Percentiles rank a stretch among this genome's conserved stretches.
Conservation (phyloP, 2,888 invertebrate genomes). For the Neoascia interrupta region DNA sequence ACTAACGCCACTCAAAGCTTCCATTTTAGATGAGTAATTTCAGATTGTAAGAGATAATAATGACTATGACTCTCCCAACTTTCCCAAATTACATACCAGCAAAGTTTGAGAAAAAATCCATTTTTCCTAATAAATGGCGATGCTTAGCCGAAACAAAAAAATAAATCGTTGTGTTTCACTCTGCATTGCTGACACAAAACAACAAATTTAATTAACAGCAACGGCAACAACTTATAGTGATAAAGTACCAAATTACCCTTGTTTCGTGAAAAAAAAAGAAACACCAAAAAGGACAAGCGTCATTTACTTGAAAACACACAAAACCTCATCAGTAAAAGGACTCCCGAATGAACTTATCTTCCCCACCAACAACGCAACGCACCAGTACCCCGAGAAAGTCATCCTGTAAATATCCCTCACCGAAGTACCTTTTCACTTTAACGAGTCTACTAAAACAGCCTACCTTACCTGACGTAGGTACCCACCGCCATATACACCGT, state of each 20-base stretch:
- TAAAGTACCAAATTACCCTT: too few relatives aligned
- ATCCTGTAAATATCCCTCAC: slow-evolving; percentile 25
- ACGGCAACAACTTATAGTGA: slow-evolving; percentile 12
- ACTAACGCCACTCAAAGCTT: too few relatives aligned
- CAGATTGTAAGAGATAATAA: too few relatives aligned
- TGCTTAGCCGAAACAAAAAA: too few relatives aligned
- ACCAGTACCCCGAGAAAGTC: slow-evolving; percentile 12
- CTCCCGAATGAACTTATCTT: slow-evolving; percentile 20
- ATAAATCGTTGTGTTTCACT: slow-evolving; percentile 5
- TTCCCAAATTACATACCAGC: too few relatives aligned
- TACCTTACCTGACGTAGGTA: too few relatives aligned
- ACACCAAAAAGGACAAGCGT: slow-evolving; percentile 12
- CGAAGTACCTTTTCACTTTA: slow-evolving; percentile 61
- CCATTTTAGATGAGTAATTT: too few relatives aligned
- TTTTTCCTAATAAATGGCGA: too few relatives aligned
- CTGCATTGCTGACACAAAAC: slow-evolving; percentile 1
- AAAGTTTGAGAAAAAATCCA: too few relatives aligned
- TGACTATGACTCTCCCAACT: too few relatives aligned
- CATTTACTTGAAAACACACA: slow-evolving; percentile 17
- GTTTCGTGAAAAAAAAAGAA: not conserved
- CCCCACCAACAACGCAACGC: not conserved
- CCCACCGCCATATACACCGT: slow-evolving; percentile 8
- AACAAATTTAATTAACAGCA: slow-evolving; percentile 47
- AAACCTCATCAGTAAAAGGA: slow-evolving; percentile 30
- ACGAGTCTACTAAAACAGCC: slow-evolving; percentile 49